phyloP scores from a whole-genome alignment of 2,113 vertebrate genomes.

The Stomatorhinus ivindoensis region DNA sequence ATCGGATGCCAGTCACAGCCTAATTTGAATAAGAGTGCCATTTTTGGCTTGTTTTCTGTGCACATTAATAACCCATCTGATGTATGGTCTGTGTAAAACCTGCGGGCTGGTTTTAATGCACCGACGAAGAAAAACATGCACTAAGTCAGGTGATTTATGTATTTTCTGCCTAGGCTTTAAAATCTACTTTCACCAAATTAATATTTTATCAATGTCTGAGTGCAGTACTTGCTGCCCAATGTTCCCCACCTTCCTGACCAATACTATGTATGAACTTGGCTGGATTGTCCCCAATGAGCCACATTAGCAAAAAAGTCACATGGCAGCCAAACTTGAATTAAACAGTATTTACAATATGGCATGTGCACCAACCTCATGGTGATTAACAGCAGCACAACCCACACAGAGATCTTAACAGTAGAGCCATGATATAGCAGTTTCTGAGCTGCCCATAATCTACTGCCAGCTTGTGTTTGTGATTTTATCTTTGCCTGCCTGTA shows the following conservation, averaged over 20 bases:
- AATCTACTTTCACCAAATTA: not conserved
- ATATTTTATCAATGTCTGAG: not conserved
- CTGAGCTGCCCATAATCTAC: constrained; percentile 19
- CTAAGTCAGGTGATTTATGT: not conserved
- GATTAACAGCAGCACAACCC: constrained; percentile 14
- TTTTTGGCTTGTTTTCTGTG: not conserved
- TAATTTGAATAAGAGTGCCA: not conserved
- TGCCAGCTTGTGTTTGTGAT: constrained; percentile 18
- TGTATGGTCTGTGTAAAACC: not conserved
- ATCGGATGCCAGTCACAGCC: not conserved
- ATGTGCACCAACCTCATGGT: not conserved
- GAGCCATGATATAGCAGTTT: constrained; percentile 11
- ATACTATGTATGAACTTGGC: not conserved
- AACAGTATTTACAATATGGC: constrained; percentile 15
- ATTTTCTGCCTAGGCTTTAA: not conserved
- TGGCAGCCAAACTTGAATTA: not conserved
- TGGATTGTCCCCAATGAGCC: not conserved
- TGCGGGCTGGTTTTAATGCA: not conserved
- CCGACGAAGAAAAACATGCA: not conserved
- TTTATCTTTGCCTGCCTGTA: constrained; percentile 18
- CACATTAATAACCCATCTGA: not conserved
- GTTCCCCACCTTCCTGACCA: not conserved
- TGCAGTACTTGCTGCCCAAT: not conserved
- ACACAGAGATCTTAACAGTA: not conserved
- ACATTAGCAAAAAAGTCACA: not conserved